Conservation (phyloP, 2,797 vertebrate species). For the Pipistrellus pipistrellus region DNA sequence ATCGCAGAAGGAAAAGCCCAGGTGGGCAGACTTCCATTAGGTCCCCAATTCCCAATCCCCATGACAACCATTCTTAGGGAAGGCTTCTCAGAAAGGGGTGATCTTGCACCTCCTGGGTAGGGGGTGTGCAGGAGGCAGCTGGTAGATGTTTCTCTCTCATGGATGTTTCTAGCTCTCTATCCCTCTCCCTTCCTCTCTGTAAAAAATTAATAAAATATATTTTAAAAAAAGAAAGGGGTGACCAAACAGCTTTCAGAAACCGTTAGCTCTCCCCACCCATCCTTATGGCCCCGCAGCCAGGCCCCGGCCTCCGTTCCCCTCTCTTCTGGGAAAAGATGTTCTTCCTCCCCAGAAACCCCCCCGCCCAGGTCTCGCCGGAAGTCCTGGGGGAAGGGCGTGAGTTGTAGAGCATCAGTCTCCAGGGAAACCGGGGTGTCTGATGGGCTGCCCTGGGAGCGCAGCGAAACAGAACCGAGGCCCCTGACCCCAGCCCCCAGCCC, state of each 20-base stretch:
- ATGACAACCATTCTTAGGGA: background rate
- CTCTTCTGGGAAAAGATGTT: background rate
- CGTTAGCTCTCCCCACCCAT: rapidly evolving
- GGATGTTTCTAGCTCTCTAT: too few relatives aligned
- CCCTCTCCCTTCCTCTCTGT: too few relatives aligned
- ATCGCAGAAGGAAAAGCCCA: background rate
- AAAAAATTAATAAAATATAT: too few relatives aligned
- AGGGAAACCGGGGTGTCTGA: background rate
- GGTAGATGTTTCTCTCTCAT: too few relatives aligned
- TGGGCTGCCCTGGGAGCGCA: rapidly evolving
- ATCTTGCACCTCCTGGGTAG: too few relatives aligned
- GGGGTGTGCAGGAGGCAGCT: too few relatives aligned
- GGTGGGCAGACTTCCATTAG: background rate
- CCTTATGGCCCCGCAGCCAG: background rate
- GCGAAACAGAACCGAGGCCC: too few relatives aligned
- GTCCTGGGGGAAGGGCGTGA: background rate
- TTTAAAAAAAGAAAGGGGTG: too few relatives aligned
- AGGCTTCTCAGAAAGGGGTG: background rate
- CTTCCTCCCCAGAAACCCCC: background rate
- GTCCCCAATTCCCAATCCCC: background rate
- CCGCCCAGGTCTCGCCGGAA: background rate
- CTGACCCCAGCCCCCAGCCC: rapidly evolving
- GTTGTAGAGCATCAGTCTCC: background rate
- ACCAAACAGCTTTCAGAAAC: background rate
- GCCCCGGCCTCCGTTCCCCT: too few relatives aligned